These are phyloP conservation scores for Nymphalis io DNA, from an alignment of 1,140 invertebrate species.

Conservation along the genomic window DNA sequence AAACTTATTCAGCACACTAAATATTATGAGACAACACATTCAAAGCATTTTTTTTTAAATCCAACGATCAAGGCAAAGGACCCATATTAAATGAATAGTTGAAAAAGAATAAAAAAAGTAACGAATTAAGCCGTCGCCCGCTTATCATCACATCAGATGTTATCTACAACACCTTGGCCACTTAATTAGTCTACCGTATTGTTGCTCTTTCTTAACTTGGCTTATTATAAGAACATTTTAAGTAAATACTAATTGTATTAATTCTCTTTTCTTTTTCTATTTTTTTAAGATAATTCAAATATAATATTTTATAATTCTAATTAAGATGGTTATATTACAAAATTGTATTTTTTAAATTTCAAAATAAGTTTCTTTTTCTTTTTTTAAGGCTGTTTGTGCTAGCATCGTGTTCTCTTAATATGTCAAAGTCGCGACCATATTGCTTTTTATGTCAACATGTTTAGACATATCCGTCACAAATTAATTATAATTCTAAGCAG, in stretches of 20 bases:
- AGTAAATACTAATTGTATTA: too few species aligned
- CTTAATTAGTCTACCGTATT: slow-evolving; percentile 19
- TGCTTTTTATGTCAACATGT: slow-evolving; percentile 11
- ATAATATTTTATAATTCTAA: too few species aligned
- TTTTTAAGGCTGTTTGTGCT: too few species aligned
- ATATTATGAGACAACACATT: too few species aligned
- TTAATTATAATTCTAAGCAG: slow-evolving; percentile 33
- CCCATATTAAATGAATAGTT: not conserved
- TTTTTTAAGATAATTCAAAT: too few species aligned
- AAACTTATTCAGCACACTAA: not conserved
- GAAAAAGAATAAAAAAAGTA: slow-evolving; percentile 5
- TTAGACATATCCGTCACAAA: slow-evolving; percentile 16
- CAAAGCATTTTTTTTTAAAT: not conserved
- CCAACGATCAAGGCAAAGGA: not conserved
- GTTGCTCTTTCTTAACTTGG: slow-evolving; percentile 13
- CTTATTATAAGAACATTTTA: slow-evolving; percentile 1
- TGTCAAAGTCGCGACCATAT: slow-evolving; percentile 14
- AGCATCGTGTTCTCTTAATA: not conserved
- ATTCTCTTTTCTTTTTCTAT: too few species aligned
- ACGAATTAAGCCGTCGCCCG: slow-evolving; percentile 12
- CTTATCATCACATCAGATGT: slow-evolving; percentile 19
- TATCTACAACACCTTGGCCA: slow-evolving; percentile 20
- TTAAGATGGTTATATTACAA: too few species aligned
- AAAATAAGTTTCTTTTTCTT: too few species aligned
- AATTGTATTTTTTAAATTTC: too few species aligned